Base-by-base conservation (phyloP, 2,888 invertebrate genomes). In the Unio delphinus region DNA sequence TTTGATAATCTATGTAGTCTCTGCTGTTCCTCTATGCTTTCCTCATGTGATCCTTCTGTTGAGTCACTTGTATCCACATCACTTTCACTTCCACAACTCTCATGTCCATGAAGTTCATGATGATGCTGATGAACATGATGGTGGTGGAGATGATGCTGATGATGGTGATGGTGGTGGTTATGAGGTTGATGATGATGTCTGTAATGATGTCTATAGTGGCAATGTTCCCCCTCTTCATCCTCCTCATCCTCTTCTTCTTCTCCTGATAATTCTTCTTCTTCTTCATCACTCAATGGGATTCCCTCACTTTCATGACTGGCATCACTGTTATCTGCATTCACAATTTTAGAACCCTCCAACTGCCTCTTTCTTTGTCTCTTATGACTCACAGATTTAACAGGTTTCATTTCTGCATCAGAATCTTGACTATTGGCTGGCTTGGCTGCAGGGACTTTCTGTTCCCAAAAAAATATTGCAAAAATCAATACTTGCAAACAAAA, bases 31-130 rank as follows among this genome's bases (percentile, higher is more conserved):
- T 76, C 79, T 8, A 79, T 64, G 23, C 79, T 82, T 61, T 85
- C 80, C 64, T 84, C 83, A 61, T 87, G 85, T 66, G 85, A 82
- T 60, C 84, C 86, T 63, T 87, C 87, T 67, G 88, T 88, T 65
- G 87, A 79, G 55, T 88, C 87, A 68, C 85, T 87, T 17, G 85
- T 74, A 70, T 79, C 85, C 65, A 84, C 79, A 58, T 86, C 84
- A 73, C 85, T 83, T 26, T 84, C 85, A 68, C 82, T 82, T 20
- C 75, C 83, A 18, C 76, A 80, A 63, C 79, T 81, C 30, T 76
- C 75, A 66, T 75, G 73, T 56, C 74, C 76, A 59, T 72, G 70
- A 58, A 65, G 67, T 23, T 68, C 70, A 63, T 73, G 73, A 57
- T 73, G 73, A 45, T 69, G 73, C 18, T 66, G 72, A 55, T 75